Base-by-base conservation (phyloP, 1,140 invertebrate species). In the Drosophila saltans region DNA sequence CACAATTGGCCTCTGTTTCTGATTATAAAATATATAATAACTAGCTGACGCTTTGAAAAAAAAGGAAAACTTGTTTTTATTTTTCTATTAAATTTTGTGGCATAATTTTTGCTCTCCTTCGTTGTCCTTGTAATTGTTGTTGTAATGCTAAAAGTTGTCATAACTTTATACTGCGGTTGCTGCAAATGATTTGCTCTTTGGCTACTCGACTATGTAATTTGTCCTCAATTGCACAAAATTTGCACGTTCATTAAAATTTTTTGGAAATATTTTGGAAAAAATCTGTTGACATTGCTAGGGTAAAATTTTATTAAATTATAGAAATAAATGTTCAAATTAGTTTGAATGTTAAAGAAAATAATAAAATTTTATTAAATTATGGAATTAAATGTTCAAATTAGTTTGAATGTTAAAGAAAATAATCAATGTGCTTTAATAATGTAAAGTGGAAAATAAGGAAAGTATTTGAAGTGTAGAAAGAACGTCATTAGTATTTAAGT, bases 11-110 rank as follows among this genome's bases (percentile, higher is more conserved):
- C 41, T 43, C 41, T 43, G 41, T 43, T 33, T 60, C 72, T 73
- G 78, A 85, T 85, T 85, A 80, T 82, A 63, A 80, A 86, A 86
- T 86, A 80, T 80, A 74, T 80, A 88, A 88, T 80, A 88, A 88
- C 83, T 82, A 82, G 72, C 85, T 41, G 3, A 3, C 2, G 2
- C 88, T 72, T 72, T 24, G 21, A 30, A 57, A 24, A 64, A 40
- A 16, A 30, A 30, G 2, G 16, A 36, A 67, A 81, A 73, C 75
- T 81, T 78, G 81, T 69, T 85, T 85, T 81, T 80, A 86, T 85
- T 82, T 85, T 85, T 86, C 76, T 74, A 78, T 86, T 86, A 88
- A 77, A 80, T 80, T 88, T 88, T 71, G 45, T 63, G 33, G 33
- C 6, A 3, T 4, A 36, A 65, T 70, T 57, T 69, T 6, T 45